Percentiles rank a stretch among this genome's conserved stretches.
Conservation (phyloP, 1,140 invertebrate genomes). For the Papilio helenus region DNA sequence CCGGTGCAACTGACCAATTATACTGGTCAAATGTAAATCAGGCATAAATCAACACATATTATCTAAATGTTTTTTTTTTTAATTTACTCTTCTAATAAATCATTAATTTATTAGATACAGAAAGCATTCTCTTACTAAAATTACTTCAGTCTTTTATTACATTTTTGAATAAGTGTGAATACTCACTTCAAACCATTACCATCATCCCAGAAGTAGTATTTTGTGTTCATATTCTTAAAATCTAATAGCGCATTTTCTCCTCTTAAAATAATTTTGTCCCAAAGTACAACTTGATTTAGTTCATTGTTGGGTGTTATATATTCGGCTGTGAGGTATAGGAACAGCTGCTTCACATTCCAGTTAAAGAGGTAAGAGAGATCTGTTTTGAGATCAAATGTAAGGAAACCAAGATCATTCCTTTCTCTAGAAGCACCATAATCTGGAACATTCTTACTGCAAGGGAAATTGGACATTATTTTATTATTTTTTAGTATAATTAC, state of each 20-base stretch:
- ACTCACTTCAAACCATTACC: conserved; percentile 96
- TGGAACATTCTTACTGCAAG: conserved; percentile 95
- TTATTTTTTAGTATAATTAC: background rate
- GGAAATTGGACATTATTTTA: conserved; percentile 25
- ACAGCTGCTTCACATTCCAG: conserved; percentile 99
- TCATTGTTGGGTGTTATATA: conserved; percentile 95
- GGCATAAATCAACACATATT: no score
- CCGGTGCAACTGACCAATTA: no score
- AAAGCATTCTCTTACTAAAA: background rate
- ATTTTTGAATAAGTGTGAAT: background rate
- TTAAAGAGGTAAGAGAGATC: conserved; percentile 97
- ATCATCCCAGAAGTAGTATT: conserved; percentile 99
- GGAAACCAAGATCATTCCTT: conserved; percentile 96
- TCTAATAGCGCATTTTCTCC: conserved; percentile 96
- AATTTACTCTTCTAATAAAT: background rate
- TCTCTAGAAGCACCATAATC: conserved; percentile 97
- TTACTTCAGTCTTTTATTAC: background rate
- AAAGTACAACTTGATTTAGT: conserved; percentile 97
- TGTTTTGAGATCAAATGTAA: conserved; percentile 97
- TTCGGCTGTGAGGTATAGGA: conserved; percentile 98
- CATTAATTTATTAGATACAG: background rate
- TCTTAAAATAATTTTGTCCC: conserved; percentile 99
- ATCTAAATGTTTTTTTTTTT: no score
- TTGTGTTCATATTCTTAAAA: conserved; percentile 97
- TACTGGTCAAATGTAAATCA: no score